Evolutionary conservation across 1,140 invertebrate species (phyloP).

Genomic region (Harlomillsia oculata): DNA sequence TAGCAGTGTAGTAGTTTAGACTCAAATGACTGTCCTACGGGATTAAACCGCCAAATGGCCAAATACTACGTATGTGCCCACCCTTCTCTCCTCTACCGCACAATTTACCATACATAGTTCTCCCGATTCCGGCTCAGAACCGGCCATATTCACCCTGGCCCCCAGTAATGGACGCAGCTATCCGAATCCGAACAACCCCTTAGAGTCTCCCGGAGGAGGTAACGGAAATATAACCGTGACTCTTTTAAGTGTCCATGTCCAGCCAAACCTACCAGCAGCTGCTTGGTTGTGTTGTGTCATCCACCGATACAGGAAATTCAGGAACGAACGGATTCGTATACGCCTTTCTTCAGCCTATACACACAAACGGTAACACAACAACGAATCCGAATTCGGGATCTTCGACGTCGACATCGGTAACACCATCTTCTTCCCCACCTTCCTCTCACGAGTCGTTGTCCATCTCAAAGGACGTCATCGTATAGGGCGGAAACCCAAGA

Average conservation of each 20-base stretch:
- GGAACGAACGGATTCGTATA: no score
- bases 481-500: slow-evolving; percentile 63
- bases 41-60: slow-evolving; percentile 14
- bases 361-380: slow-evolving; percentile 23
- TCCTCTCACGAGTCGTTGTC: slow-evolving; percentile 50
- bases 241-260: slow-evolving; percentile 26
- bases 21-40: slow-evolving; percentile 4
- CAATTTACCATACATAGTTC: slow-evolving; percentile 87
- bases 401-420: slow-evolving; percentile 37
- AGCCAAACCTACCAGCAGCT: slow-evolving; percentile 15
- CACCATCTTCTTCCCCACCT: slow-evolving; percentile 38
- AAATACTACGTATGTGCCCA: slow-evolving; percentile 17
- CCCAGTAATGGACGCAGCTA: no score
- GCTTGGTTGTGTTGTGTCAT: slow-evolving; percentile 3
- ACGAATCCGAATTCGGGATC: no score
- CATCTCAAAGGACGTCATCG: no score
- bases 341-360: slow-evolving; percentile 27
- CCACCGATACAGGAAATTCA: no score
- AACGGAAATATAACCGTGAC: slow-evolving; percentile 17
- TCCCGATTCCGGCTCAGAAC: slow-evolving; percentile 87
- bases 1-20: no score
- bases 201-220: slow-evolving; percentile 33
- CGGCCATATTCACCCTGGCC: slow-evolving; percentile 47
- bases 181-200: slow-evolving; percentile 31
- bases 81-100: slow-evolving; percentile 48